Conservation (phyloP, 2,113 vertebrate species). For the Centrocercus urophasianus region DNA sequence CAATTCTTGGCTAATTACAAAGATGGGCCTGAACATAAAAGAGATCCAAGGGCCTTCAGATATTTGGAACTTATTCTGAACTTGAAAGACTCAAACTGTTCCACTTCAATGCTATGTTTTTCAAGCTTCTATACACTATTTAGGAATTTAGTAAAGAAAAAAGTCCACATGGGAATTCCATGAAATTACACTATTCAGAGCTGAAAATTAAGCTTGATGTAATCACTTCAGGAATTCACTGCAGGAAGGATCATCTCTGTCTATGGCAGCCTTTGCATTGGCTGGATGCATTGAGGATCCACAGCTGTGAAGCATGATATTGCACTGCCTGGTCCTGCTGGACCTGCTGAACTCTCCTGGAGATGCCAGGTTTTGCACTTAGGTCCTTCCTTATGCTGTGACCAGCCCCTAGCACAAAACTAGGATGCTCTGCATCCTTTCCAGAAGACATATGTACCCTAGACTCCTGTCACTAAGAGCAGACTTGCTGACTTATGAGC, state of each 20-base stretch:
- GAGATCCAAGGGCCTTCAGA: background rate
- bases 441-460: background rate
- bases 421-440: background rate
- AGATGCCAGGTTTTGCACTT: background rate
- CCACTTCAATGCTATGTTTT: background rate
- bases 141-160: background rate
- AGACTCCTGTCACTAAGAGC: background rate
- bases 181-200: background rate
- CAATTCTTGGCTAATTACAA: background rate
- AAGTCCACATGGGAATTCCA: background rate
- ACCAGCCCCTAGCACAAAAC: background rate
- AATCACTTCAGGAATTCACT: background rate
- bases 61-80: background rate
- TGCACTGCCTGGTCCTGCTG: background rate
- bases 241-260: background rate
- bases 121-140: background rate
- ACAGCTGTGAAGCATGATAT: background rate
- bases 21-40: conserved; percentile 8
- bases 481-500: background rate
- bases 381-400: fast-evolving
- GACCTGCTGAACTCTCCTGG: background rate
- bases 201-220: background rate
- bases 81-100: background rate
- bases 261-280: background rate
- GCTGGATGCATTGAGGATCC: fast-evolving